Percentiles rank a stretch among this genome's conserved stretches.
Conservation (phyloP, 2,888 invertebrate genomes). For the Phytoseiulus persimilis region DNA sequence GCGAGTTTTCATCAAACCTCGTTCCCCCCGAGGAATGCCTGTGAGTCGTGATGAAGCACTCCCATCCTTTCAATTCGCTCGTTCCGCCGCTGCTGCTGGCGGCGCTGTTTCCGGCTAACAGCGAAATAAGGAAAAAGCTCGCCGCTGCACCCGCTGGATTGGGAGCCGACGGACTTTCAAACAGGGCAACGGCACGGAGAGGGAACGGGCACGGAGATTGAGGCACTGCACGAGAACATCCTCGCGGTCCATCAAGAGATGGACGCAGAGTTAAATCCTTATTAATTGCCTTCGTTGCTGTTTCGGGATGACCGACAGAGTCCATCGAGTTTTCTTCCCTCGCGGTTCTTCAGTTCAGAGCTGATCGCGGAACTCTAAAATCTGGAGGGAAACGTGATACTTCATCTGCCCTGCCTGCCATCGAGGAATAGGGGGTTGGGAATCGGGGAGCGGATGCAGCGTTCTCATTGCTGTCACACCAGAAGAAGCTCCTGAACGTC, state of each 20-base stretch:
- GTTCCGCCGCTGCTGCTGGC: not conserved
- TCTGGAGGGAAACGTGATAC: too few relatives aligned
- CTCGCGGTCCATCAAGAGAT: too few relatives aligned
- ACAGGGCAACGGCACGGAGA: not conserved
- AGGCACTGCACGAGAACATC: not conserved
- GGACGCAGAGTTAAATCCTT: not conserved
- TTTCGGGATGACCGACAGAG: not conserved
- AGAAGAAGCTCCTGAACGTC: too few relatives aligned
- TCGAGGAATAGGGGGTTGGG: too few relatives aligned
- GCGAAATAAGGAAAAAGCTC: not conserved
- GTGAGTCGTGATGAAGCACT: not conserved
- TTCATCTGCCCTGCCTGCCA: too few relatives aligned
- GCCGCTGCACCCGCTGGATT: not conserved
- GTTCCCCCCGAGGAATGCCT: not conserved
- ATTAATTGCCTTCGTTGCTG: not conserved
- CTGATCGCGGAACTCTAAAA: not conserved
- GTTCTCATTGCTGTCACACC: too few relatives aligned
- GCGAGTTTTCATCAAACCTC: not conserved
- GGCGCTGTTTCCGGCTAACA: not conserved
- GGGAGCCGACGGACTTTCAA: not conserved
- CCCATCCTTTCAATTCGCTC: not conserved
- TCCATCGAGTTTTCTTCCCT: not conserved
- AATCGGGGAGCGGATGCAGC: too few relatives aligned
- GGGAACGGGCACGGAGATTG: not conserved
- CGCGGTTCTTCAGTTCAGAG: not conserved